Evolutionary conservation across 2,888 invertebrate genomes (phyloP).

Genomic region (Agonopterix arenella): DNA sequence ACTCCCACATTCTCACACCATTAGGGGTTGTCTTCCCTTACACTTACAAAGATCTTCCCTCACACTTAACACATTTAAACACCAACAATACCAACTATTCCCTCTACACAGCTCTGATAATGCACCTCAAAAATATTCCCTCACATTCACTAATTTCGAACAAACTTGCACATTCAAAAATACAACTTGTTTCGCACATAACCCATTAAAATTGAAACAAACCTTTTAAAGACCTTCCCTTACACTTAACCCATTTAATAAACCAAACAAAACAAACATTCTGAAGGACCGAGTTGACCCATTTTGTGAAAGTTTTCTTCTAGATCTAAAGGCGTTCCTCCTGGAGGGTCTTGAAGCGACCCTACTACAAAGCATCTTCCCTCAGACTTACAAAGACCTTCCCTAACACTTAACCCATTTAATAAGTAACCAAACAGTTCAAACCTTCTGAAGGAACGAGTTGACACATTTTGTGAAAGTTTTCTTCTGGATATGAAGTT

Average conservation of each 20-base stretch:
- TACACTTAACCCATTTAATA: too few relatives aligned
- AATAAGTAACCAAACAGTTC: conserved; percentile 1
- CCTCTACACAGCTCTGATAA: too few relatives aligned
- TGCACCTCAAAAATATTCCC: too few relatives aligned
- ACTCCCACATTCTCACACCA: too few relatives aligned
- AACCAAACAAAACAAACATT: conserved; percentile 79
- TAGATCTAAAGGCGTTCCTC: conserved; percentile 90
- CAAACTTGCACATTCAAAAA: too few relatives aligned
- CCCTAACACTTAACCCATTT: too few relatives aligned
- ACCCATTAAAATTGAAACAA: conserved; percentile 3
- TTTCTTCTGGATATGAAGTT: conserved; percentile 97
- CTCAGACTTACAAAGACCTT: conserved; percentile 36
- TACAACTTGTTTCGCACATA: too few relatives aligned
- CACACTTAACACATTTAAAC: too few relatives aligned
- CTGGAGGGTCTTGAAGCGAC: conserved; percentile 30
- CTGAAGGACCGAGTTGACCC: conserved; percentile 84
- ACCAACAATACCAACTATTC: too few relatives aligned
- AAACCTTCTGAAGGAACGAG: conserved; percentile 94
- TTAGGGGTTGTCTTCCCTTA: too few relatives aligned
- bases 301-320: conserved; percentile 97
- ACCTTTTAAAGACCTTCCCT: conserved; percentile 85
- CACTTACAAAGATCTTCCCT: too few relatives aligned
- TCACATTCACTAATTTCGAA: too few relatives aligned
- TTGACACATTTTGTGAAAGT: conserved; percentile 99
- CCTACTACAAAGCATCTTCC: conserved; percentile 81